Base-by-base conservation (phyloP, 2,113 vertebrate species). In the Damaliscus lunatus region DNA sequence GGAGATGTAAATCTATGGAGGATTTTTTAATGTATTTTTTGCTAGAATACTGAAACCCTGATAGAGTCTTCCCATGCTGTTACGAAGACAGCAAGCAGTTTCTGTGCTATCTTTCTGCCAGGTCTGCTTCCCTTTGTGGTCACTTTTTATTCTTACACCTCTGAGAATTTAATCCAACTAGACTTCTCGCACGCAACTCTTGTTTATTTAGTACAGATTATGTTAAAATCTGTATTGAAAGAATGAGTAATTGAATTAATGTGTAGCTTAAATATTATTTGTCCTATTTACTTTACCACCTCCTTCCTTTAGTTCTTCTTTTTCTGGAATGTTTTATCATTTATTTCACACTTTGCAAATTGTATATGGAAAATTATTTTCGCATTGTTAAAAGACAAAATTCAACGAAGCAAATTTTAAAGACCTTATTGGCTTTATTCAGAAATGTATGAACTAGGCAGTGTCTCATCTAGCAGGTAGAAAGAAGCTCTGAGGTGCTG, bases 141-240 rank as follows among this genome's bases (percentile, higher is more conserved):
- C 59, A 29, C 10, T 48, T 67, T 89, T 88, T 78, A 88, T 74
- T 92, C 85, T 91, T 82, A 67, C 12, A 64, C 2, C 27, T 21
- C n/a, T 52, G 60, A 94, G 46, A 83, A 96, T 60, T 74, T 78
- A 90, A 90, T 48, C 88, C 52, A 95, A 5, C 33, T 88, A 77
- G 29, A 93, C 23, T 55, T 64, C 59, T 78, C 15, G 3, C 43
- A 89, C 0, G 0, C 71, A 82, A 91, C 14, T 3, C 6, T 78
- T 97, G 27, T 85, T 98, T 97, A 88, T 71, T 96, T 89, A 87
- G 46, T 33, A 55, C 25, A 95, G 82, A 85, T 95, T 48, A 81
- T 85, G 25, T 92, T 95, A 90, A 88, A 88, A 74, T 62, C 21
- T 71, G 10, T 91, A 77, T 93, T 67, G 55, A 96, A 92, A 92